These are phyloP conservation scores for Ceratina australensis DNA, from an alignment of 1,140 invertebrate genomes.

Conservation along the genomic window DNA sequence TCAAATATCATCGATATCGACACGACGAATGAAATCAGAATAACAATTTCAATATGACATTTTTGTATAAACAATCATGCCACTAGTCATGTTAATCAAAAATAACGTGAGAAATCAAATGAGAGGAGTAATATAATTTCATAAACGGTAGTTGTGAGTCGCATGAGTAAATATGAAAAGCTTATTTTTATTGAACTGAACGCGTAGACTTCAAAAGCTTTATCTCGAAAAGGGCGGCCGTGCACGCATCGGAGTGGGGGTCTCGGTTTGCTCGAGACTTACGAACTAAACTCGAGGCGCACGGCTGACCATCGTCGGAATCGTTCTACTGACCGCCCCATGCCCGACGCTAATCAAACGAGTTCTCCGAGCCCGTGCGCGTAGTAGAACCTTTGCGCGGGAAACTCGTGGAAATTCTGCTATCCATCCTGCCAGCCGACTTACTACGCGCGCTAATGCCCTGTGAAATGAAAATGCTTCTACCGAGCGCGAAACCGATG, in stretches of 20 bases:
- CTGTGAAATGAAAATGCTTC: background rate
- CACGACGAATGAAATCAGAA: too few relatives aligned
- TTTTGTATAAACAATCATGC: too few relatives aligned
- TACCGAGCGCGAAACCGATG: too few relatives aligned
- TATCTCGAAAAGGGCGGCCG: too few relatives aligned
- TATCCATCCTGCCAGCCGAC: conserved; percentile 14
- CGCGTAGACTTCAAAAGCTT: background rate
- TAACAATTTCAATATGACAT: too few relatives aligned
- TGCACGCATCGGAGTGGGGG: conserved; percentile 3
- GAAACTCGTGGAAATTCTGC: conserved; percentile 34
- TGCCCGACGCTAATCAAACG: conserved; percentile 43
- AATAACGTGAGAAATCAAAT: too few relatives aligned
- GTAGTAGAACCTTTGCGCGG: conserved; percentile 25
- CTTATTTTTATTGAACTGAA: background rate
- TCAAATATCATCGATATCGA: too few relatives aligned
- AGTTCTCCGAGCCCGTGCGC: conserved; percentile 8
- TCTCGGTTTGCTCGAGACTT: conserved; percentile 44
- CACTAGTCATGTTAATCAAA: too few relatives aligned
- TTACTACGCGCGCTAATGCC: background rate
- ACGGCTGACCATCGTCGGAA: conserved; percentile 62
- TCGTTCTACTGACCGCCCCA: conserved; percentile 62
- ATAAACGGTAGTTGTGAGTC: too few relatives aligned
- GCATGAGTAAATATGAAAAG: too few relatives aligned
- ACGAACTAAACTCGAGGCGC: conserved; percentile 22
- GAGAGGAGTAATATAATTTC: too few relatives aligned